Evolutionary conservation across 2,888 invertebrate species (phyloP).

Genomic region (Cremastinae sp.): DNA sequence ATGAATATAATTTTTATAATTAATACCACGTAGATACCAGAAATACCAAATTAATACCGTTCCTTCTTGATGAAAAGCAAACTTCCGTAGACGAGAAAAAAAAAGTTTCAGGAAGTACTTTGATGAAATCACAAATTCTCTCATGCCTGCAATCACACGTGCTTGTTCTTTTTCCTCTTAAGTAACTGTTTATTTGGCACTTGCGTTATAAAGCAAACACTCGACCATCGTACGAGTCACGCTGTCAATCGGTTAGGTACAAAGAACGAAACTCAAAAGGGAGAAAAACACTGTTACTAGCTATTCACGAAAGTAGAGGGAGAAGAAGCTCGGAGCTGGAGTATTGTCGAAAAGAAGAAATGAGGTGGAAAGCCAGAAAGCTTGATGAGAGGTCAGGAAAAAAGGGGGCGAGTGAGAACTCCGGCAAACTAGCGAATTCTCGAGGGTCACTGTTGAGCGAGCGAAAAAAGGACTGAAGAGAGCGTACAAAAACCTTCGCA

Average conservation of each 20-base stretch:
- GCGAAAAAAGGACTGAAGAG: slow-evolving; percentile 11
- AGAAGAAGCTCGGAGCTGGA: slow-evolving; percentile 14
- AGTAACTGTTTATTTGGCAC: not conserved
- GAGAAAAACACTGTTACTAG: slow-evolving; percentile 49
- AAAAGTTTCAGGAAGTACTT: not conserved
- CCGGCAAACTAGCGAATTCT: slow-evolving; percentile 28
- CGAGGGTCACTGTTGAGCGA: slow-evolving; percentile 14
- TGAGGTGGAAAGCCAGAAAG: slow-evolving; percentile 32
- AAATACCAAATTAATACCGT: no score
- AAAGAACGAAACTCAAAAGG: slow-evolving; percentile 39
- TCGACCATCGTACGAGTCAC: not conserved
- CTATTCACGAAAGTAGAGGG: slow-evolving; percentile 42
- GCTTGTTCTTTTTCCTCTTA: not conserved
- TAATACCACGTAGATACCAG: no score
- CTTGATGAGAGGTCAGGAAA: slow-evolving; percentile 28
- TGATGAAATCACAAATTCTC: not conserved
- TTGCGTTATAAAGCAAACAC: slow-evolving; percentile 3
- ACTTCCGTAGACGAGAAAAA: no score
- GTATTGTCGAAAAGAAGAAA: slow-evolving; percentile 15
- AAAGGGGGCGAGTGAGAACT: slow-evolving; percentile 20
- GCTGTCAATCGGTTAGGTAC: slow-evolving; percentile 6
- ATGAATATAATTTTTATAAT: no score
- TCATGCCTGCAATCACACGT: no score
- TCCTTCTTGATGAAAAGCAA: no score
- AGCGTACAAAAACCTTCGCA: slow-evolving; percentile 22